Percentiles rank a stretch among this genome's conserved stretches.
Evolutionary conservation across 2,797 vertebrate genomes (phyloP).

Genomic region (Mormyrops boulengeri): DNA sequence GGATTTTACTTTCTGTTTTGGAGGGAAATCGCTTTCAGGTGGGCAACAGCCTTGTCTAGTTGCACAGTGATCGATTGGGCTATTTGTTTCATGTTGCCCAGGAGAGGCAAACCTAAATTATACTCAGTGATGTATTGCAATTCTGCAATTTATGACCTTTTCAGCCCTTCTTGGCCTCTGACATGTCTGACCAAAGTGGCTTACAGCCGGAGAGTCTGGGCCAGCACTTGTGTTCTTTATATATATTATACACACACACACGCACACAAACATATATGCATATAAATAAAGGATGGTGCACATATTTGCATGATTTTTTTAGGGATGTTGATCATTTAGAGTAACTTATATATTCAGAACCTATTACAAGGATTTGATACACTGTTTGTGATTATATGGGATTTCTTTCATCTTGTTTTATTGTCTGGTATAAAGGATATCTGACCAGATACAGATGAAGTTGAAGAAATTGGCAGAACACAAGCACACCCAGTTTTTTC

Average conservation of each 20-base stretch:
- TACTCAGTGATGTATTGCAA: conserved; percentile 63
- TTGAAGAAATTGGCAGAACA: background rate
- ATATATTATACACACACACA: background rate
- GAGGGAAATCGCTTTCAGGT: conserved; percentile 43
- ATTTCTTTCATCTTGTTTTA: background rate
- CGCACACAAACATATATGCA: background rate
- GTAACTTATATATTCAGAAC: background rate
- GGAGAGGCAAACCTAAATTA: conserved; percentile 56
- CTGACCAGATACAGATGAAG: background rate
- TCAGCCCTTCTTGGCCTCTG: conserved; percentile 41
- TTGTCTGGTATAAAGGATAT: background rate
- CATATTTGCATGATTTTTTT: background rate
- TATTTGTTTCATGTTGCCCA: conserved; percentile 68
- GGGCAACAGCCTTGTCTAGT: conserved; percentile 44
- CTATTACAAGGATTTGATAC: background rate
- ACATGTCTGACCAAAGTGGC: conserved; percentile 46
- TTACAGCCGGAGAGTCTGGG: conserved; percentile 48
- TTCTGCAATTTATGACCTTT: conserved; percentile 57
- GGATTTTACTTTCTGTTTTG: conserved; percentile 42
- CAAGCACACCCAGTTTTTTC: background rate
- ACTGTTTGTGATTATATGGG: background rate
- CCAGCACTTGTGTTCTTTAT: conserved; percentile 1
- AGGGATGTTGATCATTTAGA: background rate
- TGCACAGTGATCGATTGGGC: conserved; percentile 62
- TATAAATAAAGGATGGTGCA: background rate